Conservation (phyloP, 2,888 invertebrate genomes). For the Drosophila sordidula region DNA sequence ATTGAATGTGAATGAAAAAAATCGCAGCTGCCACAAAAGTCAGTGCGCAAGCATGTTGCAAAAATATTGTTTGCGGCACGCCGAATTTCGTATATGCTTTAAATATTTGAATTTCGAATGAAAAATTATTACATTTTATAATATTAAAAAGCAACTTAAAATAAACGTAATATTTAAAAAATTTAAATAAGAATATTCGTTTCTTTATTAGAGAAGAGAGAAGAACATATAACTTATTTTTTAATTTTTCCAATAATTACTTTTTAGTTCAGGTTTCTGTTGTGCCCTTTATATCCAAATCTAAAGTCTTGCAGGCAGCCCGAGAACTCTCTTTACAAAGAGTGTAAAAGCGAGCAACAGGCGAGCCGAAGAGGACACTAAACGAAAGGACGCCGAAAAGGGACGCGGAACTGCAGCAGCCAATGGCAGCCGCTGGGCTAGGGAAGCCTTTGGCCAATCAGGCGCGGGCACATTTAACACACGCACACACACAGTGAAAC, state of each 20-base stretch:
- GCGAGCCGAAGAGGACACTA: slow-evolving; percentile 18
- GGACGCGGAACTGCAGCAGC: slow-evolving; percentile 31
- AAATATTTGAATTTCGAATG: too few relatives aligned
- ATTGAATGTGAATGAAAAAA: slow-evolving; percentile 14
- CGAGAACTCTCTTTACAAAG: slow-evolving; percentile 7
- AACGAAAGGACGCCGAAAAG: slow-evolving; percentile 20
- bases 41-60: not conserved
- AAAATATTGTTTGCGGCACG: fast-evolving
- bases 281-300: too few relatives aligned
- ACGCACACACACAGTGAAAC: slow-evolving; percentile 31
- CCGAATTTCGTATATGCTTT: slow-evolving; percentile 12
- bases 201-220: too few relatives aligned
- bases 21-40: slow-evolving; percentile 8
- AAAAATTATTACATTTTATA: not conserved
- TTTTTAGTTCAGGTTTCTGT: too few relatives aligned
- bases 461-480: not conserved
- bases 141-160: not conserved
- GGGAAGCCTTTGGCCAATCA: slow-evolving; percentile 55
- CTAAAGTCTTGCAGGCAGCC: not conserved
- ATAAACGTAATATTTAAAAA: not conserved
- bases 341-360: slow-evolving; percentile 17
- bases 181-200: too few relatives aligned
- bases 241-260: too few relatives aligned
- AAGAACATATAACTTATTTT: too few relatives aligned
- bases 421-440: slow-evolving; percentile 50